Base-by-base conservation (phyloP, 1,140 invertebrate species). In the Elymnias hypermnestra region DNA sequence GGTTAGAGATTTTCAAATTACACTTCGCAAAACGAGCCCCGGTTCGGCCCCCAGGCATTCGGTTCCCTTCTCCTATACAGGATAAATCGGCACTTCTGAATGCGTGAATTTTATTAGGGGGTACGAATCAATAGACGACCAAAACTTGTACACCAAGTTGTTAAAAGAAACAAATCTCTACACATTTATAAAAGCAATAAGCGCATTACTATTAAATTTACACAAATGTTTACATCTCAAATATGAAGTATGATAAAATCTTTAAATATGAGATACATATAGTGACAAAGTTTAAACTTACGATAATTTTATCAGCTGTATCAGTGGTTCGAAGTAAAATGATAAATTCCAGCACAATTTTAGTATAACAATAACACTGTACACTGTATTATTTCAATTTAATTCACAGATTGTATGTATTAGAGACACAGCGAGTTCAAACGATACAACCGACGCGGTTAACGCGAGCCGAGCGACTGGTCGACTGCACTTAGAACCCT, bases 41-140 rank as follows among this genome's bases (percentile, higher is more conserved):
- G 54, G 56, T 54, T 62, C 49, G 60, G 57, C 56, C 74, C 62
- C 56, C 53, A 61, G 62, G 63, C 56, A 43, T 61, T 46, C 56
- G 48, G 41, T 72, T 65, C 72, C 72, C 72, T 71, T 59, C 65
- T 58, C 58, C 61, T 70, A 39, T 9, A 63, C 72, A 73, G 60
- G 43, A 46, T 49, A 63, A 66, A 68, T 63, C 62, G 57, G 66
- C 58, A 62, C 41, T 50, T 72, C 51, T 71, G 68, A 62, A 63
- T 69, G 68, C 59, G 61, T 62, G 63, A 68, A 70, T 72, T 76
- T 75, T 78, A 81, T 81, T 71, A 69, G 74, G 76, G 36, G 77
- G 72, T 63, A 51, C 58, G 63, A 78, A 79, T 78, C 72, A 72
- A 78, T 78, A 73, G 63, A 48, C 37, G 36, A 47, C 45, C 49